These are phyloP conservation scores for Eriosoma lanigerum DNA, from an alignment of 1,140 invertebrate species.

Conservation along the genomic window DNA sequence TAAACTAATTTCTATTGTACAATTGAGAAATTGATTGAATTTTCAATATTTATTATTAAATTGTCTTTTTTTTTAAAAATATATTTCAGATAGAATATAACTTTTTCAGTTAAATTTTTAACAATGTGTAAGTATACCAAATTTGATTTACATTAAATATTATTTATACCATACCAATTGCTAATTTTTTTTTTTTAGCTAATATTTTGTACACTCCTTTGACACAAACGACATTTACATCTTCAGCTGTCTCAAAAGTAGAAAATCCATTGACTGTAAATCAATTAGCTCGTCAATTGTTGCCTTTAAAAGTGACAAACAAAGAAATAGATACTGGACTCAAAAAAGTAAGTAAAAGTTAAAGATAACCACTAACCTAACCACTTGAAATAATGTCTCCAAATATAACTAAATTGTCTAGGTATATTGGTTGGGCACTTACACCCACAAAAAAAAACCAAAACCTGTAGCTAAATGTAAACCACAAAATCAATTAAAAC, in stretches of 20 bases:
- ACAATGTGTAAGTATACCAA: conserved; percentile 25
- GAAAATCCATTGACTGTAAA: conserved; percentile 20
- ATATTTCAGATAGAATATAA: not conserved
- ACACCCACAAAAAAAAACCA: conserved; percentile 18
- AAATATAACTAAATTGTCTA: not conserved
- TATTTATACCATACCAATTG: not conserved
- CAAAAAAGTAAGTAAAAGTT: not conserved
- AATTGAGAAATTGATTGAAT: too few species aligned
- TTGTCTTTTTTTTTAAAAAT: too few species aligned
- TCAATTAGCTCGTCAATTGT: conserved; percentile 10
- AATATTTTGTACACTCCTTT: conserved; percentile 14
- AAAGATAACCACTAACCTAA: not conserved
- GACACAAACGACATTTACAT: not conserved
- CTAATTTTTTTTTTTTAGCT: not conserved
- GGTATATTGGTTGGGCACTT: conserved; percentile 34
- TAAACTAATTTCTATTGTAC: too few species aligned
- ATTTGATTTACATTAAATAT: not conserved
- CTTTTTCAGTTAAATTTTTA: not conserved
- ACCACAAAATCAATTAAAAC: conserved; percentile 37
- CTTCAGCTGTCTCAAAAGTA: not conserved
- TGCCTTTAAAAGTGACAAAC: conserved; percentile 28
- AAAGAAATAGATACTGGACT: conserved; percentile 35
- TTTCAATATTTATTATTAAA: too few species aligned
- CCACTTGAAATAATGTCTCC: not conserved
- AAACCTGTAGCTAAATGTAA: not conserved